phyloP scores from a whole-genome alignment of 2,113 vertebrate genomes.

The Carassius auratus region DNA sequence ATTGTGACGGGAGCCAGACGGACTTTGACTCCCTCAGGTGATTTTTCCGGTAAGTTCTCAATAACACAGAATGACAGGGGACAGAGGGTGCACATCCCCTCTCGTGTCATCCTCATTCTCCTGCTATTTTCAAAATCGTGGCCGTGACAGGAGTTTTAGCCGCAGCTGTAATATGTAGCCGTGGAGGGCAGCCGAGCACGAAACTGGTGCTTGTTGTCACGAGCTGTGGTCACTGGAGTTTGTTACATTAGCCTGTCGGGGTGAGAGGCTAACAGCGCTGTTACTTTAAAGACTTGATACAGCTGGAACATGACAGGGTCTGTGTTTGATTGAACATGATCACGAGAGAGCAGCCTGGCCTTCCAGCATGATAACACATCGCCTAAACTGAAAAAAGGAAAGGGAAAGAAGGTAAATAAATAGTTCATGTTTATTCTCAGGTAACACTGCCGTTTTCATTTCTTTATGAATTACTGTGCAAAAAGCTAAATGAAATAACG shows the following conservation, averaged over 20 bases:
- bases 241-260: slow-evolving; percentile 75
- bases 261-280: slow-evolving; percentile 50
- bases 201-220: slow-evolving; percentile 31
- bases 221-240: slow-evolving; percentile 60
- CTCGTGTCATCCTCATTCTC: slow-evolving; percentile 79
- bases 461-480: too few relatives aligned
- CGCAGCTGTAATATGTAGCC: slow-evolving; percentile 48
- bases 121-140: slow-evolving; percentile 70
- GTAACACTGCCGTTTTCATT: too few relatives aligned
- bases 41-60: slow-evolving; percentile 79
- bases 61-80: slow-evolving; percentile 80
- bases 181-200: slow-evolving; percentile 27
- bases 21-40: slow-evolving; percentile 80
- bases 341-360: neutral
- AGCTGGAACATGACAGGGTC: neutral
- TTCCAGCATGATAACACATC: neutral
- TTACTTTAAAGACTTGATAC: neutral
- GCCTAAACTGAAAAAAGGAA: neutral
- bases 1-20: slow-evolving; percentile 65
- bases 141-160: slow-evolving; percentile 79
- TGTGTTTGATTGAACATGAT: slow-evolving; percentile 11
- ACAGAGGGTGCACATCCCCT: slow-evolving; percentile 80
- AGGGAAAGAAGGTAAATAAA: too few relatives aligned
- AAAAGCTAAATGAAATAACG: too few relatives aligned
- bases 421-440: neutral